phyloP scores from a whole-genome alignment of 2,797 vertebrate genomes.

The Eulemur rubriventer region DNA sequence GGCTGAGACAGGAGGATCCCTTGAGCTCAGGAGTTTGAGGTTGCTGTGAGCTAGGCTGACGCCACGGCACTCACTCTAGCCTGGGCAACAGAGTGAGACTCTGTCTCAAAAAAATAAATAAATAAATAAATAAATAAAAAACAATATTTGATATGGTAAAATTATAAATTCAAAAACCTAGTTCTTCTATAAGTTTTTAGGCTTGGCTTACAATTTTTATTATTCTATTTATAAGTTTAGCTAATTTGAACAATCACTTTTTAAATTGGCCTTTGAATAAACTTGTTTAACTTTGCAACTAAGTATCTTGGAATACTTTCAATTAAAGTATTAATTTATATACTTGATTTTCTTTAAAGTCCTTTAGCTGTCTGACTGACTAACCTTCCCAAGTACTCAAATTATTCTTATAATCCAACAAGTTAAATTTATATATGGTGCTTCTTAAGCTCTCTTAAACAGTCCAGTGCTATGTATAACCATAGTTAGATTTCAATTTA shows the following conservation, averaged over 20 bases:
- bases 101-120: too few relatives aligned
- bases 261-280: neutral
- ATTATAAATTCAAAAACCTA: neutral
- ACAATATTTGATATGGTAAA: neutral
- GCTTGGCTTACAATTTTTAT: neutral
- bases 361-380: neutral
- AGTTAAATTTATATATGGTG: neutral
- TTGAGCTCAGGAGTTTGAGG: too few relatives aligned
- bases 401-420: neutral
- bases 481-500: constrained; percentile 18
- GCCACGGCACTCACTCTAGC: too few relatives aligned
- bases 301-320: constrained; percentile 17
- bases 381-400: neutral
- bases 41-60: too few relatives aligned
- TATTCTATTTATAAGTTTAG: neutral
- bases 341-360: neutral
- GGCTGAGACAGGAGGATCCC: too few relatives aligned
- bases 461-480: neutral
- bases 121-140: too few relatives aligned
- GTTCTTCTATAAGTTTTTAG: neutral
- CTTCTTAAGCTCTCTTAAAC: neutral
- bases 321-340: neutral
- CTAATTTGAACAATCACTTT: neutral
- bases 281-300: neutral
- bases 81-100: too few relatives aligned